Percentiles rank a stretch among this genome's conserved stretches.
phyloP scores from a whole-genome alignment of 2,888 invertebrate species.

The Nomada hirtipes region DNA sequence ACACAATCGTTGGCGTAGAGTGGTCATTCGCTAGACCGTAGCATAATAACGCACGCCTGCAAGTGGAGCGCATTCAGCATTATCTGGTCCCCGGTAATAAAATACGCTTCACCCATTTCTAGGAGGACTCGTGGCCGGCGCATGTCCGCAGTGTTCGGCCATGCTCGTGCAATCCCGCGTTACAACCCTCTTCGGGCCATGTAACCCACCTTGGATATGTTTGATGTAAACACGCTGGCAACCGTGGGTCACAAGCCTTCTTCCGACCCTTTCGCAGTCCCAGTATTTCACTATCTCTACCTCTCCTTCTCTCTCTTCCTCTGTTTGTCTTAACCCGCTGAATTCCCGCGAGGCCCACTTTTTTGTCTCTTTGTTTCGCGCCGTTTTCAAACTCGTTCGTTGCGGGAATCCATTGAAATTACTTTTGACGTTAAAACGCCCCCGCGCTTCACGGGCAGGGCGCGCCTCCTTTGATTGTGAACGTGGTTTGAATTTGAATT shows the following conservation, averaged over 20 bases:
- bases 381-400: slow-evolving; percentile 10
- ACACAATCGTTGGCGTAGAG: slow-evolving; percentile 43
- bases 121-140: slow-evolving; percentile 8
- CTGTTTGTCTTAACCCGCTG: slow-evolving; percentile 22
- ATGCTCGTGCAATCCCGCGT: slow-evolving; percentile 50
- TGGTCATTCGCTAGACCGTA: slow-evolving; percentile 51
- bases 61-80: slow-evolving; percentile 63
- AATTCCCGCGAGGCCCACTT: slow-evolving; percentile 13
- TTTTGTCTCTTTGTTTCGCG: background rate
- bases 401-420: slow-evolving; percentile 26
- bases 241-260: slow-evolving; percentile 13
- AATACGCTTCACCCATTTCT: slow-evolving; percentile 66
- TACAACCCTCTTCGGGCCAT: slow-evolving; percentile 53
- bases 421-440: slow-evolving; percentile 23
- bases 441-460: background rate
- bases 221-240: slow-evolving; percentile 57
- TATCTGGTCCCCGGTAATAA: slow-evolving; percentile 71
- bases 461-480: slow-evolving; percentile 7
- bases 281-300: background rate
- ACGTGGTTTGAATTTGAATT: slow-evolving; percentile 17
- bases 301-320: background rate
- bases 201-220: slow-evolving; percentile 48
- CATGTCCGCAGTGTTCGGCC: slow-evolving; percentile 1
- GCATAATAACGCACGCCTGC: slow-evolving; percentile 51
- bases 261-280: background rate